Percentiles rank a stretch among this genome's conserved stretches.
Conservation (phyloP, 1,140 invertebrate genomes). For the Ips typographus region DNA sequence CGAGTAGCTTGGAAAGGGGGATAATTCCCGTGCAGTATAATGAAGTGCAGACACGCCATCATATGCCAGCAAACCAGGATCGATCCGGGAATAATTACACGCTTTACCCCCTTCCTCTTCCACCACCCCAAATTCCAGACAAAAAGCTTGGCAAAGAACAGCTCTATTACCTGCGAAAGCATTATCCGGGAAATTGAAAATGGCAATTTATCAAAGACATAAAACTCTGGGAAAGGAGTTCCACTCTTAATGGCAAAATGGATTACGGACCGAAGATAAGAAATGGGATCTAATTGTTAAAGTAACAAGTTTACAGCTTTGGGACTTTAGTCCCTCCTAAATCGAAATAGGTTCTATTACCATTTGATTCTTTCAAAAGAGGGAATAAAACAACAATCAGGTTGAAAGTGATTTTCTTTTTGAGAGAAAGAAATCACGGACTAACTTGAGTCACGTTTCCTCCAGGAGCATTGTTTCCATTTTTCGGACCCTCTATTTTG, state of each 20-base stretch:
- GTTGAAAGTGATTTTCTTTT: no score
- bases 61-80: not conserved
- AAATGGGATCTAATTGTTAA: slow-evolving; percentile 1
- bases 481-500: no score
- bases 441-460: no score
- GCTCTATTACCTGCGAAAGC: not conserved
- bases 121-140: not conserved
- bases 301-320: not conserved
- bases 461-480: no score
- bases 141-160: not conserved
- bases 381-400: no score
- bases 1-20: not conserved
- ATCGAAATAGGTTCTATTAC: no score
- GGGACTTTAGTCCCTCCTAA: no score
- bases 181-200: slow-evolving; percentile 12
- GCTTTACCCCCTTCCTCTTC: not conserved
- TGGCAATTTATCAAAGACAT: slow-evolving; percentile 9
- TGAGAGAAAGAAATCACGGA: no score
- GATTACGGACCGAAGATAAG: slow-evolving; percentile 10
- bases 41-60: not conserved
- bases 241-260: slow-evolving; percentile 8
- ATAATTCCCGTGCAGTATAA: not conserved
- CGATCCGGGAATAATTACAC: not conserved
- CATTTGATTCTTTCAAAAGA: no score
- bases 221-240: not conserved